Evolutionary conservation across 2,797 vertebrate species (phyloP).

Genomic region (Orestias chungarensis): DNA sequence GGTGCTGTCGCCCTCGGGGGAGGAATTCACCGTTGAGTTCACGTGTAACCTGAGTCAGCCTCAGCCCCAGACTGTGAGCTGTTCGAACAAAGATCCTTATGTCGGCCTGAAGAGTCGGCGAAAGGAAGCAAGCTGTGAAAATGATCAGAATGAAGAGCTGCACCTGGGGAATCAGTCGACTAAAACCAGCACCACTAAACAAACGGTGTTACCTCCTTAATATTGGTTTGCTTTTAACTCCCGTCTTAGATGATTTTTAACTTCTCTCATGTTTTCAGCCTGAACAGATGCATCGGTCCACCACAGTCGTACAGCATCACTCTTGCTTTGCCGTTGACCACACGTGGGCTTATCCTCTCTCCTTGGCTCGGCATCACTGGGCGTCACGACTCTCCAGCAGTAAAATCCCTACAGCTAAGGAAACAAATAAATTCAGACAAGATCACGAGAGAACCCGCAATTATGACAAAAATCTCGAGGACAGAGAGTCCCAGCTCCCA

Average conservation of each 20-base stretch:
- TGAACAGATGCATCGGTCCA: constrained; percentile 67
- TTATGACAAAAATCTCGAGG: neutral
- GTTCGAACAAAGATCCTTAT: constrained; percentile 37
- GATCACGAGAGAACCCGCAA: neutral
- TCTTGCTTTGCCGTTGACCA: constrained; percentile 76
- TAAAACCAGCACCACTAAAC: constrained; percentile 28
- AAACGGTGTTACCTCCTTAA: constrained; percentile 47
- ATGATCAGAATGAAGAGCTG: constrained; percentile 24
- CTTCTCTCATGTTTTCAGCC: constrained; percentile 19
- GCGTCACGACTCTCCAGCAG: constrained; percentile 13
- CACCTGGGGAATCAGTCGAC: constrained; percentile 34
- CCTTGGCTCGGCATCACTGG: constrained; percentile 76
- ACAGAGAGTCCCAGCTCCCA: constrained; percentile 72
- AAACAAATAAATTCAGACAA: neutral
- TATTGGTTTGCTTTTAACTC: constrained; percentile 4
- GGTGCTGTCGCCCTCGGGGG: constrained; percentile 78
- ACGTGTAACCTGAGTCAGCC: constrained; percentile 83
- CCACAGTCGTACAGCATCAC: constrained; percentile 82
- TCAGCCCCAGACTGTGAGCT: constrained; percentile 10
- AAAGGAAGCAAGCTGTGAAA: too few relatives aligned
- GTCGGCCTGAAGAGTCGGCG: constrained; percentile 23
- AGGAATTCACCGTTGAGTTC: constrained; percentile 87
- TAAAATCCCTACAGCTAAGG: constrained; percentile 14
- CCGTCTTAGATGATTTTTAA: constrained; percentile 10
- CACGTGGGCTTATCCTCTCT: constrained; percentile 86